Base-by-base conservation (phyloP, 2,888 invertebrate species). In the Lumbricus terrestris region DNA sequence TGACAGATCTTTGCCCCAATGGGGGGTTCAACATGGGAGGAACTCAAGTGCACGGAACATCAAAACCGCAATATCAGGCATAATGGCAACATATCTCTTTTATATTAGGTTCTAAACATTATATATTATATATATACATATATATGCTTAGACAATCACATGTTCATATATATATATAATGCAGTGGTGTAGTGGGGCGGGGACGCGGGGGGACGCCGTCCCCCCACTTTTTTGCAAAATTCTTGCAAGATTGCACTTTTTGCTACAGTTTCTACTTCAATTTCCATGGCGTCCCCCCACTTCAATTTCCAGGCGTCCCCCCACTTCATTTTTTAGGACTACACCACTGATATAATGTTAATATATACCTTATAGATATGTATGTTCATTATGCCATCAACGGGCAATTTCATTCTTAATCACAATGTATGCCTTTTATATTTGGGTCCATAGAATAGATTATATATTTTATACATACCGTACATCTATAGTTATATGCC, bases 401-500 rank as follows among this genome's bases (percentile, higher is more conserved):
- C 47, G 20, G 47, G 23, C 47, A 47, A 47, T 47, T 47, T 47
- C 18, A 47, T 18, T 18, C 18, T 20, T 47, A 47, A 47, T 47
- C 47, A 47, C 47, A 20, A 47, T 47, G 23, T 47, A 47, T 47
- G 47, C 47, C 47, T 47, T 47, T 47, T 47, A 20, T 47, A 47
- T 47, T 47, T 47, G 47, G 18, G 18, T 35, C 34, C 85, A 85
- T 34, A 34, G 3, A 35, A 85, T 34, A 34, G 3, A 35, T 85
- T 37, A 85, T 35, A 85, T n/a, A 34, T 33, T 18, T 3, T 47
- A 47, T 47, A 47, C 23, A 47, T 47, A 47, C 23, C 2, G 38
- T 88, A 38, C 38, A 88, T 89, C 33, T 89, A 47, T 89, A 47
- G 47, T 4, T 89, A 47, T 89, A 29, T 89, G 54, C 54, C 18